Percentiles rank a stretch among this genome's conserved stretches.
Evolutionary conservation across 2,797 vertebrate species (phyloP).

Genomic region (Leuciscus waleckii): DNA sequence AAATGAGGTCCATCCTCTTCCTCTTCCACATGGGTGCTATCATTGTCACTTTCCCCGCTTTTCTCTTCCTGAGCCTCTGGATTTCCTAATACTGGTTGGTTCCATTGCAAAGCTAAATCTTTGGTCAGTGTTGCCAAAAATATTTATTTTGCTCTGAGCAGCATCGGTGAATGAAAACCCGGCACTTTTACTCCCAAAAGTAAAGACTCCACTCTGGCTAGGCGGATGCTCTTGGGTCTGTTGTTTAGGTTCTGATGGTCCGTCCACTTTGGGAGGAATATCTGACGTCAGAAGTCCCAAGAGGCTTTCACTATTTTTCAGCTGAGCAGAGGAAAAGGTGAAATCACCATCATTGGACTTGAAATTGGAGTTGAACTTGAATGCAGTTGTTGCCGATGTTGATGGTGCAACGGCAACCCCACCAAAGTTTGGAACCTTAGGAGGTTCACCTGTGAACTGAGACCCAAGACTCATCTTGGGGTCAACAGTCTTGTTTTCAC

Average conservation of each 20-base stretch:
- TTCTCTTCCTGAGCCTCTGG: conserved; percentile 72
- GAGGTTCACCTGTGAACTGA: conserved; percentile 79
- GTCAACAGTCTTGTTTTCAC: conserved; percentile 85
- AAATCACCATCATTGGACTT: conserved; percentile 98
- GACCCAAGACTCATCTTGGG: conserved; percentile 88
- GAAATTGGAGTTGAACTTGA: conserved; percentile 98
- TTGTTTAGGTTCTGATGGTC: conserved; percentile 74
- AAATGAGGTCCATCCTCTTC: conserved; percentile 98
- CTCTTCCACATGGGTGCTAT: conserved; percentile 88
- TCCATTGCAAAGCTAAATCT: conserved; percentile 78
- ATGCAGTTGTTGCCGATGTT: conserved; percentile 76
- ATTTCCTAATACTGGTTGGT: conserved; percentile 74
- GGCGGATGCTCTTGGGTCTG: conserved; percentile 68
- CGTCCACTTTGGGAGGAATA: conserved; percentile 82
- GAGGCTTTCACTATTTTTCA: conserved; percentile 87
- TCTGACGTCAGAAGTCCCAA: conserved; percentile 92
- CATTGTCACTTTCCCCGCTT: conserved; percentile 86
- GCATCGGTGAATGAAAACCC: conserved; percentile 80
- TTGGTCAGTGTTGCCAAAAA: conserved; percentile 82
- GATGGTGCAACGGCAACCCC: conserved; percentile 74
- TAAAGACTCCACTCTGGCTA: conserved; percentile 81
- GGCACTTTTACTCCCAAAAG: conserved; percentile 82
- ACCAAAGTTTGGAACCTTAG: conserved; percentile 82
- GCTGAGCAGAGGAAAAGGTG: conserved; percentile 88
- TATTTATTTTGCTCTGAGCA: conserved; percentile 70